phyloP scores from a whole-genome alignment of 2,113 vertebrate genomes.

The Agapornis roseicollis region DNA sequence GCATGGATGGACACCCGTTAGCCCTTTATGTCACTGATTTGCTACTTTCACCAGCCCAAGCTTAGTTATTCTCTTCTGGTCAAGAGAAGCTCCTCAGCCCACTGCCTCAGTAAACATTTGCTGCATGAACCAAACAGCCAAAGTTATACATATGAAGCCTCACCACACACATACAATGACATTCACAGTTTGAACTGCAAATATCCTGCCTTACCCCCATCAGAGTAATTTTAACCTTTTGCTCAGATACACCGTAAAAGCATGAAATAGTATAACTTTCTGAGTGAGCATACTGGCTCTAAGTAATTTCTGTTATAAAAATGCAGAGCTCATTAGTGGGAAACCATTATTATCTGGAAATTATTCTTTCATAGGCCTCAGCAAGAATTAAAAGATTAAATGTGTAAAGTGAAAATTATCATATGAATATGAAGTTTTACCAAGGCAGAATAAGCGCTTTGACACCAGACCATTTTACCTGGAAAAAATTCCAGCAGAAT shows the following conservation, averaged over 20 bases:
- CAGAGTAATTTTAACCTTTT: not conserved
- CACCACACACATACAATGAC: not conserved
- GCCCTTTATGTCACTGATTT: not conserved
- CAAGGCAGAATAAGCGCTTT: not conserved
- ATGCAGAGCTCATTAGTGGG: not conserved
- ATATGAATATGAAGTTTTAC: not conserved
- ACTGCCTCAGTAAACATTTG: not conserved
- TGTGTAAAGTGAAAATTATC: conserved; percentile 14
- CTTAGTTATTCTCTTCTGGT: not conserved
- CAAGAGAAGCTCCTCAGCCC: not conserved
- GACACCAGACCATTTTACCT: not conserved
- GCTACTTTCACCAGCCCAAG: not conserved
- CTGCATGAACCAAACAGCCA: not conserved
- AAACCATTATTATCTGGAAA: conserved; percentile 35
- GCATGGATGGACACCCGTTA: accelerated
- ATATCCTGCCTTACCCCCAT: accelerated
- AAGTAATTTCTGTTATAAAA: conserved; percentile 13
- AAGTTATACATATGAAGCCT: not conserved
- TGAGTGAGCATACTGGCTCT: not conserved
- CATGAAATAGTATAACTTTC: not conserved
- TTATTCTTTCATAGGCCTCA: not conserved
- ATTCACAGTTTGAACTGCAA: not conserved
- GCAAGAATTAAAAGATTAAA: conserved; percentile 39
- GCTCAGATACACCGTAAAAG: not conserved
- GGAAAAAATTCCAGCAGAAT: not conserved